A percentile compares a stretch with the other conserved stretches of the same genome.
These are phyloP conservation scores for Agriopis leucophaearia DNA, from an alignment of 2,888 invertebrate genomes.

Conservation along the genomic window DNA sequence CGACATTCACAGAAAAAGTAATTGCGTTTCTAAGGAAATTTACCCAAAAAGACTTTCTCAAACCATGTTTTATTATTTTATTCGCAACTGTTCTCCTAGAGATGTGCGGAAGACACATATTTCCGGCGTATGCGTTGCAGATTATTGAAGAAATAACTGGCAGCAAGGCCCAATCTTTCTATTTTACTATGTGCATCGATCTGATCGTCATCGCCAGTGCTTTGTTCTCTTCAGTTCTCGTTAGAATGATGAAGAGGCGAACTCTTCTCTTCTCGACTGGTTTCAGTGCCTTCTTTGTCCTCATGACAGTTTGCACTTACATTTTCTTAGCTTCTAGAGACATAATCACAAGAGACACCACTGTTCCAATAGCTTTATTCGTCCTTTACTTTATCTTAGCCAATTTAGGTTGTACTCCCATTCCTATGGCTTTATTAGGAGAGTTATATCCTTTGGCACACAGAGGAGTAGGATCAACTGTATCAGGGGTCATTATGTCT, in stretches of 20 bases:
- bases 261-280: constrained; percentile 60
- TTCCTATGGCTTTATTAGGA: constrained; percentile 60
- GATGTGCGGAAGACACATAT: constrained; percentile 59
- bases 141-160: constrained; percentile 57
- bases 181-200: constrained; percentile 59
- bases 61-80: constrained; percentile 56
- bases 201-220: constrained; percentile 58
- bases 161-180: constrained; percentile 52
- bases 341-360: constrained; percentile 50
- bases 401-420: constrained; percentile 64
- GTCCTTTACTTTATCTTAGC: constrained; percentile 58
- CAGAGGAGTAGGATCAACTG: constrained; percentile 54
- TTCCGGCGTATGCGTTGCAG: constrained; percentile 58
- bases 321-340: constrained; percentile 50
- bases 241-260: constrained; percentile 58
- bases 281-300: constrained; percentile 51
- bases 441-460: constrained; percentile 63
- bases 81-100: constrained; percentile 56
- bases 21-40: constrained; percentile 47
- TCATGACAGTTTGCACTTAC: constrained; percentile 52
- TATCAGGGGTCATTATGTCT: constrained; percentile 56
- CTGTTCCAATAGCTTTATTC: constrained; percentile 54
- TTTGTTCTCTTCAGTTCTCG: constrained; percentile 55
- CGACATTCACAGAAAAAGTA: constrained; percentile 21
- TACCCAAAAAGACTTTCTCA: constrained; percentile 51